Percentiles rank a stretch among this genome's conserved stretches.
Conservation (phyloP, 2,888 invertebrate species). For the Cerastis leucographa region DNA sequence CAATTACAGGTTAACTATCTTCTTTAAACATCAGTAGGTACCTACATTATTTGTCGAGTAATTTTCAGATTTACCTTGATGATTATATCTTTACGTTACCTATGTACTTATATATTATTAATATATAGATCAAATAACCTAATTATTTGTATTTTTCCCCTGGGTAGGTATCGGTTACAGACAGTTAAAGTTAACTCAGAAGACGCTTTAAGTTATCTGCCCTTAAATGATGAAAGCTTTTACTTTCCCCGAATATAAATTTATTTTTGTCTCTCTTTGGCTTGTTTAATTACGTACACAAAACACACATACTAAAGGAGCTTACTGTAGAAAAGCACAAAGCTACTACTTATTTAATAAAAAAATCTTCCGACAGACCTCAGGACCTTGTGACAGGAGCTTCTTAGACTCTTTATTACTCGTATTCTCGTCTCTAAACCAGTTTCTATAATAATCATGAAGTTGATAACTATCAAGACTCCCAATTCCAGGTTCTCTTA, state of each 20-base stretch:
- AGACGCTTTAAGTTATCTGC: not conserved
- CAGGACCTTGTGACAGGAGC: not conserved
- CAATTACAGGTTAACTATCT: not conserved
- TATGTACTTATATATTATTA: not conserved
- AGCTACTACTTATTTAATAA: not conserved
- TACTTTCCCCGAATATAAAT: not conserved
- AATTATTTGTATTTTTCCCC: not conserved
- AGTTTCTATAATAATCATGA: not conserved
- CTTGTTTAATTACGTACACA: not conserved
- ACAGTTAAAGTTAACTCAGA: not conserved
- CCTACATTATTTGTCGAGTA: not conserved
- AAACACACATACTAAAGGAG: not conserved
- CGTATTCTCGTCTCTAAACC: not conserved
- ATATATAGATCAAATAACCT: not conserved
- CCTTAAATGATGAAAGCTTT: not conserved
- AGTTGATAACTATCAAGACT: not conserved
- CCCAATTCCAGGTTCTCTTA: constrained; percentile 78
- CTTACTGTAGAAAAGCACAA: not conserved
- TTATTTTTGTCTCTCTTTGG: not conserved
- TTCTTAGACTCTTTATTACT: not conserved
- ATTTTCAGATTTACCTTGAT: constrained; percentile 19
- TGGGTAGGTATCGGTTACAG: not conserved
- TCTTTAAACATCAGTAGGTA: not conserved
- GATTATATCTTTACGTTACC: not conserved
- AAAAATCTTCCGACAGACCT: not conserved